These are phyloP conservation scores for Poeciliopsis occidentalis DNA, from an alignment of 2,113 vertebrate species.

Conservation along the genomic window DNA sequence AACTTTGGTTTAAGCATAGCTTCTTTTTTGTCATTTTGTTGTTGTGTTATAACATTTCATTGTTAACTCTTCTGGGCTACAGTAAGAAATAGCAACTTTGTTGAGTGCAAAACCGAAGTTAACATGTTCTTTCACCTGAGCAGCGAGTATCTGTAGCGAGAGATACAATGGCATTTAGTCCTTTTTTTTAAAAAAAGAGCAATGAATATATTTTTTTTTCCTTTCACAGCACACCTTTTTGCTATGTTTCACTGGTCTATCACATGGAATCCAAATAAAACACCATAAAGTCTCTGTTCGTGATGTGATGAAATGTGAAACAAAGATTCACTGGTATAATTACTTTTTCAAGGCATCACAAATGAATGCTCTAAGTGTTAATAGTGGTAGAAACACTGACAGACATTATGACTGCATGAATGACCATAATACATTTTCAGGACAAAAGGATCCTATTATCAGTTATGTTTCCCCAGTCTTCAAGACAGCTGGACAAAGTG, in stretches of 20 bases:
- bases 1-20: too few species aligned
- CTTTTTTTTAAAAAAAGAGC: not conserved
- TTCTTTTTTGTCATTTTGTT: too few species aligned
- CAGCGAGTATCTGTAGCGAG: not conserved
- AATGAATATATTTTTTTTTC: not conserved
- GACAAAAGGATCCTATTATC: conserved; percentile 34
- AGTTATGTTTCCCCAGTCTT: conserved; percentile 30
- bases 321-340: not conserved
- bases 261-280: not conserved
- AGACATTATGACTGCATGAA: conserved; percentile 1
- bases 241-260: not conserved
- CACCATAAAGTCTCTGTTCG: not conserved
- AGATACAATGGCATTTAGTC: not conserved
- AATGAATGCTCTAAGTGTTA: not conserved
- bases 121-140: not conserved
- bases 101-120: not conserved
- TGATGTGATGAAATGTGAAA: not conserved
- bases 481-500: conserved; percentile 59
- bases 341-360: not conserved
- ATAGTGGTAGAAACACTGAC: not conserved
- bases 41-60: too few species aligned
- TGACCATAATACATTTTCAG: conserved; percentile 4
- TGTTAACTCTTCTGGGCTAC: too few species aligned
- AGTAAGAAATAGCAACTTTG: not conserved
- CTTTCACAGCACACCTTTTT: not conserved